Percentiles rank a stretch among this genome's conserved stretches.
Conservation (phyloP, 2,797 vertebrate genomes). For the Muscicapa comitata region DNA sequence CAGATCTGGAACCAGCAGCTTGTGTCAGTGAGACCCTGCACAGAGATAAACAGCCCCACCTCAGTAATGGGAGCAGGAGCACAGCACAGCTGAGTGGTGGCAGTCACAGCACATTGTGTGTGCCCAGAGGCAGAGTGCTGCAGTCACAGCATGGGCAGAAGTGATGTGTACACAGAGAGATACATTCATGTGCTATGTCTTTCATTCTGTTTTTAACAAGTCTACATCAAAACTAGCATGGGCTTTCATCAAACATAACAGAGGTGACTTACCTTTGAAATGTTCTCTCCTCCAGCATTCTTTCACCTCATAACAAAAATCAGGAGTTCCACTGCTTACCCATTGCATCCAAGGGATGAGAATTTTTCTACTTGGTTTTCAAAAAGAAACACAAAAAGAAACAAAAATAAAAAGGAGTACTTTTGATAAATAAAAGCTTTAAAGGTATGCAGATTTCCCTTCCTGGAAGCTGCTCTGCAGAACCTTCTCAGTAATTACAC, state of each 20-base stretch:
- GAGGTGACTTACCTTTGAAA: neutral
- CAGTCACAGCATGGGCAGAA: neutral
- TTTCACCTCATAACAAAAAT: neutral
- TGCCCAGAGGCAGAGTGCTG: neutral
- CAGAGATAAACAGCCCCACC: neutral
- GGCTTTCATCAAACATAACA: neutral
- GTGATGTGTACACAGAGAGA: neutral
- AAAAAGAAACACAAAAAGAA: neutral
- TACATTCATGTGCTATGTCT: neutral
- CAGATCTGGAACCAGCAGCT: rapidly evolving
- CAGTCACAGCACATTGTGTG: neutral
- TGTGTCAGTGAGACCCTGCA: neutral
- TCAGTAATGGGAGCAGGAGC: neutral
- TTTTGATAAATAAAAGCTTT: neutral
- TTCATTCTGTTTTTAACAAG: neutral
- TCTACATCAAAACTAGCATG: neutral
- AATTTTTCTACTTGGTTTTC: neutral
- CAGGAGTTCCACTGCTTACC: neutral
- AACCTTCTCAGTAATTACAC: neutral
- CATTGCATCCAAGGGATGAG: neutral
- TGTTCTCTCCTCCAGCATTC: neutral
- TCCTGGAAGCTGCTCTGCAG: neutral
- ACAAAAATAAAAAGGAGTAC: neutral
- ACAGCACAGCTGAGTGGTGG: neutral
- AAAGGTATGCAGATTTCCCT: neutral